phyloP scores from a whole-genome alignment of 2,113 vertebrate species.

The Acrocephalus kingi region DNA sequence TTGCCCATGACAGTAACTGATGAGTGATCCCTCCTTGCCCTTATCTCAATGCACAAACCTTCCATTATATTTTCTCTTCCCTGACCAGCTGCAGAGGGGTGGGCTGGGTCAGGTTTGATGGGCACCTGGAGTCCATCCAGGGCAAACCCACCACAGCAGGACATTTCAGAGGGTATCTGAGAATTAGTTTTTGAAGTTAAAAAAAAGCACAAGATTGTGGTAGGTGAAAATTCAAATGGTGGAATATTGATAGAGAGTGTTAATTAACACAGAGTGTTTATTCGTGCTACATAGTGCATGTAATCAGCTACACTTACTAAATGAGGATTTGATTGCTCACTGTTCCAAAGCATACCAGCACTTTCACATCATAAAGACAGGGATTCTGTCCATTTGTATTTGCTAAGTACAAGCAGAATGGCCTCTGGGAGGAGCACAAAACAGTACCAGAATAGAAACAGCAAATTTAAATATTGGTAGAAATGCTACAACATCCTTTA shows the following conservation, averaged over 20 bases:
- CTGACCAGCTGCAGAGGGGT: neutral
- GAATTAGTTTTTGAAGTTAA: neutral
- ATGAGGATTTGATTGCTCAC: neutral
- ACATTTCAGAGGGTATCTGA: neutral
- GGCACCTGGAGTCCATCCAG: neutral
- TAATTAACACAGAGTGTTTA: neutral
- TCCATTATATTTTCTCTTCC: neutral
- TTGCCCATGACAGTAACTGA: neutral
- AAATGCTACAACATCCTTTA: neutral
- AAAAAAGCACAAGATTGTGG: neutral
- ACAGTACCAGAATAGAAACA: neutral
- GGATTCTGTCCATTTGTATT: neutral
- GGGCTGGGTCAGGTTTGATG: neutral
- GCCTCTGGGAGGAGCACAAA: neutral
- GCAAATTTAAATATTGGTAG: neutral
- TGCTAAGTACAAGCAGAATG: neutral
- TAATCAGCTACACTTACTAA: neutral
- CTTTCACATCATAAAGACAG: neutral
- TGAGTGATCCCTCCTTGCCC: neutral
- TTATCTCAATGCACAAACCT: rapidly evolving
- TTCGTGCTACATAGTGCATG: neutral
- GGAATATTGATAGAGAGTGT: neutral
- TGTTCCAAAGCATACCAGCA: neutral
- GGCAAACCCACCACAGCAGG: neutral
- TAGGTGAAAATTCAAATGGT: neutral